Evolutionary conservation across 2,797 vertebrate species (phyloP).

Genomic region (Dendrocincla fuliginosa): DNA sequence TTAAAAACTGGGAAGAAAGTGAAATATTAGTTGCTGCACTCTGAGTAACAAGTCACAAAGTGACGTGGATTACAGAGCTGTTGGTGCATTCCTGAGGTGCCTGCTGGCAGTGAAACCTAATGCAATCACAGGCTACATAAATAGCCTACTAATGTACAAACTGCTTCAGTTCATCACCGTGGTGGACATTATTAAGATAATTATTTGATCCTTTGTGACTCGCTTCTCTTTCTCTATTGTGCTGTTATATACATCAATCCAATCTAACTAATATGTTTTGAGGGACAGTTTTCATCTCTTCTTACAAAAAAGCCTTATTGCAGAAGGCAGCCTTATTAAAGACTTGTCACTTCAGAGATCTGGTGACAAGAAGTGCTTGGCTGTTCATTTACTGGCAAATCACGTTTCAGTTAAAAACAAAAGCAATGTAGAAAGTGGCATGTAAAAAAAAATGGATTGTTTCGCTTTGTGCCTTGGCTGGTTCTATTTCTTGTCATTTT

Average conservation of each 20-base stretch:
- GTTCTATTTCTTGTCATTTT: slow-evolving; percentile 36
- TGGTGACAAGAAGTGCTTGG: not conserved
- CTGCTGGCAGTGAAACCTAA: not conserved
- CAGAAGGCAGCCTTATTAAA: slow-evolving; percentile 40
- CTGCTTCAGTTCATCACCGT: not conserved
- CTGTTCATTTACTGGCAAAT: slow-evolving; percentile 43
- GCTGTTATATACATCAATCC: slow-evolving; percentile 27
- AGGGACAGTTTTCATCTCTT: slow-evolving; percentile 30
- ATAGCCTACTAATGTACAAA: not conserved
- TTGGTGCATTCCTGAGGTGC: not conserved
- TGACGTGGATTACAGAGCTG: not conserved
- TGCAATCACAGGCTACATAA: not conserved
- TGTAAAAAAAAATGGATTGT: slow-evolving; percentile 10
- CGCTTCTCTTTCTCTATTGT: not conserved
- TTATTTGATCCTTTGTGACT: slow-evolving; percentile 46
- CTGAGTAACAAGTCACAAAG: not conserved
- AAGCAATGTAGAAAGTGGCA: not conserved
- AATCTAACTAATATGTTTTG: not conserved
- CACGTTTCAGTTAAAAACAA: slow-evolving; percentile 48
- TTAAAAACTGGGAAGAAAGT: not conserved
- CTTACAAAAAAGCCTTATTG: not conserved
- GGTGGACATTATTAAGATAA: slow-evolving; percentile 44
- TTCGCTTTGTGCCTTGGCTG: not conserved
- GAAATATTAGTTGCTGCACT: not conserved
- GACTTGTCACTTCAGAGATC: slow-evolving; percentile 31